phyloP scores from a whole-genome alignment of 2,797 vertebrate species.

The Ispidina lecontei region DNA sequence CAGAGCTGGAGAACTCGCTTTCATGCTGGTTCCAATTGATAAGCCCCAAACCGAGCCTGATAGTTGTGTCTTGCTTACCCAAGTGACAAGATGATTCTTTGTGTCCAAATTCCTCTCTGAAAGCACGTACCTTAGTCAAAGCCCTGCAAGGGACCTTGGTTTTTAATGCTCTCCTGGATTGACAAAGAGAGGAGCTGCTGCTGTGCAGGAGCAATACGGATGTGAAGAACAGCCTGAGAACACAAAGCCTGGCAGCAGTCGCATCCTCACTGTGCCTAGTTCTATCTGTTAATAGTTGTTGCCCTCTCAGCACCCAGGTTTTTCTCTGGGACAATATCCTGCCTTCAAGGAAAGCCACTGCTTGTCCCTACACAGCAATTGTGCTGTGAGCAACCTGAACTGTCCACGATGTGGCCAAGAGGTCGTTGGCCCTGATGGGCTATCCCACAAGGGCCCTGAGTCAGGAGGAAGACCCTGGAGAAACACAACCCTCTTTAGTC shows the following conservation, averaged over 20 bases:
- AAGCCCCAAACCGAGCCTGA: conserved; percentile 8
- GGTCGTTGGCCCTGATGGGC: neutral
- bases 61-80: neutral
- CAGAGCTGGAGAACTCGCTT: conserved; percentile 1
- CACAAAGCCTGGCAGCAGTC: neutral
- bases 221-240: neutral
- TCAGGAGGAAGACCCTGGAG: neutral
- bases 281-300: neutral
- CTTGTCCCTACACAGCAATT: accelerated
- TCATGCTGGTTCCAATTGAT: conserved; percentile 49
- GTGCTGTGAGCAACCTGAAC: neutral
- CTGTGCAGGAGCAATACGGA: accelerated
- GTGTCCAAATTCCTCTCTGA: neutral
- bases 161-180: neutral
- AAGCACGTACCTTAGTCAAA: neutral
- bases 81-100: neutral
- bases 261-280: neutral
- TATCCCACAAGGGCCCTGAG: neutral
- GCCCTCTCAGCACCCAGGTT: neutral
- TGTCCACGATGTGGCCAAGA: accelerated
- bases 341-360: neutral
- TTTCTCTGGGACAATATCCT: neutral
- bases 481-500: neutral
- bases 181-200: neutral
- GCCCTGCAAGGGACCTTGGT: neutral